Conservation (phyloP, 2,888 invertebrate species). For the Lasius fuliginosus region DNA sequence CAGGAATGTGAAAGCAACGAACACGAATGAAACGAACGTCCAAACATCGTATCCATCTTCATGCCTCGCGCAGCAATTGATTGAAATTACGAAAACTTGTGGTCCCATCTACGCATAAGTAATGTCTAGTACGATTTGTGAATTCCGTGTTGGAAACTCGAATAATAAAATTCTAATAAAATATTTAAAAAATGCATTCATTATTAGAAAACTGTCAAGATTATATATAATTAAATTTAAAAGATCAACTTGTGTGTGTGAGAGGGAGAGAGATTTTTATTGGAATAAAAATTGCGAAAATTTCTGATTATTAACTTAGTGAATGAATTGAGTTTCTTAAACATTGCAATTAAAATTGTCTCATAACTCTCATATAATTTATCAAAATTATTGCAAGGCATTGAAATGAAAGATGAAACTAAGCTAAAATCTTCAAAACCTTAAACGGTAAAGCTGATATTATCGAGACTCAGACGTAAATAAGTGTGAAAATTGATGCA, state of each 20-base stretch:
- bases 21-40: not conserved
- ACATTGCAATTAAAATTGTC: not conserved
- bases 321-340: not conserved
- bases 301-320: not conserved
- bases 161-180: not conserved
- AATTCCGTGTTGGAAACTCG: not conserved
- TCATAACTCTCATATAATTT: not conserved
- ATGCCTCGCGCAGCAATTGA: conserved; percentile 27
- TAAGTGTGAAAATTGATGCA: conserved; percentile 45
- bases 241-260: not conserved
- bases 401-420: not conserved
- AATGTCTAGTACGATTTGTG: not conserved
- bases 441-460: not conserved
- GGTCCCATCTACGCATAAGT: not conserved
- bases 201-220: not conserved
- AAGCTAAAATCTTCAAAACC: not conserved
- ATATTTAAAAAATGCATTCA: not conserved
- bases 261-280: not conserved
- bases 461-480: conserved; percentile 28
- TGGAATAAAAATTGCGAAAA: not conserved
- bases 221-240: not conserved
- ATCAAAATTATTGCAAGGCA: not conserved
- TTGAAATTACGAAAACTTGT: not conserved
- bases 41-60: too few species aligned
- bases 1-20: not conserved